Evolutionary conservation across 2,113 vertebrate genomes (phyloP).

Genomic region (Piprites chloris): DNA sequence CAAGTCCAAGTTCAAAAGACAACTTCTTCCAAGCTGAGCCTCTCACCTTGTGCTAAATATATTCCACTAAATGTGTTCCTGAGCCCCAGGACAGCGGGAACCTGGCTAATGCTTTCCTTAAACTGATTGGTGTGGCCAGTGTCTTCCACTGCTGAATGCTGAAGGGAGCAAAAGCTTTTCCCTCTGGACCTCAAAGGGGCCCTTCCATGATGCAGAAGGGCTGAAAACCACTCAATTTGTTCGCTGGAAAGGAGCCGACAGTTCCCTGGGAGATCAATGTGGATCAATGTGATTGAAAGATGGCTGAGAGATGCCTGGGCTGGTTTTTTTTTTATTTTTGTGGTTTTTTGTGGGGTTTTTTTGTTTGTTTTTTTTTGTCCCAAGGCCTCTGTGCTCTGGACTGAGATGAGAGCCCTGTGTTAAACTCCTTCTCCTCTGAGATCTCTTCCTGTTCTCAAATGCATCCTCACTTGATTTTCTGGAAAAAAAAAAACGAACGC

Average conservation of each 20-base stretch:
- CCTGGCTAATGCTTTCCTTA: not conserved
- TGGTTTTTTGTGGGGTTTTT: too few relatives aligned
- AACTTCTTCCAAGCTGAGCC: not conserved
- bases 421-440: constrained; percentile 12
- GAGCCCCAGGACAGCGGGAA: not conserved
- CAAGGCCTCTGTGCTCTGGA: not conserved
- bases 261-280: not conserved
- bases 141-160: not conserved
- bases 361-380: not conserved
- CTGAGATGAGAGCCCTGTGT: not conserved
- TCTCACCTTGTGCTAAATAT: not conserved
- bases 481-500: not conserved
- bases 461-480: not conserved
- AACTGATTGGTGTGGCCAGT: not conserved
- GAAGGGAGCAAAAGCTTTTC: constrained; percentile 23
- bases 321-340: not conserved
- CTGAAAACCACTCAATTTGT: not conserved
- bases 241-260: not conserved
- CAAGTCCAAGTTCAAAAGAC: too few relatives aligned
- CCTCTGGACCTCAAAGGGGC: not conserved
- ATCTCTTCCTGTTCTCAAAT: not conserved
- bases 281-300: not conserved
- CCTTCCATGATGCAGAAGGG: not conserved
- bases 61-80: not conserved
- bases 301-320: not conserved